Evolutionary conservation across 2,888 invertebrate genomes (phyloP).

Genomic region (Eupithecia subfuscata): DNA sequence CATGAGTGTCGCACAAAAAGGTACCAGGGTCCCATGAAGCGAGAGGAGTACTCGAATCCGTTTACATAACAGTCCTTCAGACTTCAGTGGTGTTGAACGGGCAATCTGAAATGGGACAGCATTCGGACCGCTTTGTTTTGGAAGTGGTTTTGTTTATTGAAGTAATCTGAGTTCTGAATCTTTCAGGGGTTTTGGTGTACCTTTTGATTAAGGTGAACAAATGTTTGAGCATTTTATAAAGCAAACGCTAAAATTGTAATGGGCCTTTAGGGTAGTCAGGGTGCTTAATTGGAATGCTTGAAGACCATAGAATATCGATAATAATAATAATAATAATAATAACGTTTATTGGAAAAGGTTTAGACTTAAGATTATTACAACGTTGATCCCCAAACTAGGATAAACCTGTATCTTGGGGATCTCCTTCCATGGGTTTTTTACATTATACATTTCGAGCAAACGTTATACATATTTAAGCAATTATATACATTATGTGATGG

Average conservation of each 20-base stretch:
- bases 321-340: too few relatives aligned
- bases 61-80: slow-evolving; percentile 38
- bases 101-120: slow-evolving; percentile 31
- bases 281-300: too few relatives aligned
- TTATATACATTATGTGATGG: too few relatives aligned
- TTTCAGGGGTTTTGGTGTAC: neutral
- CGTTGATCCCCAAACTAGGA: too few relatives aligned
- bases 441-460: too few relatives aligned
- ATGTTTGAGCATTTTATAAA: neutral
- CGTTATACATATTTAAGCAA: too few relatives aligned
- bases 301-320: too few relatives aligned
- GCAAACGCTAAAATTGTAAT: neutral
- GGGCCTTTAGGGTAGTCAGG: neutral
- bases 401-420: too few relatives aligned
- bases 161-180: neutral
- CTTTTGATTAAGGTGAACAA: neutral
- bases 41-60: slow-evolving; percentile 39
- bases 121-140: slow-evolving; percentile 15
- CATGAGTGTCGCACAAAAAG: slow-evolving; percentile 41
- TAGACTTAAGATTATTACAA: too few relatives aligned
- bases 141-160: slow-evolving; percentile 2
- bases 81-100: slow-evolving; percentile 23
- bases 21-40: slow-evolving; percentile 38
- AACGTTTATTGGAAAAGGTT: too few relatives aligned
- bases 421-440: too few relatives aligned